These are phyloP conservation scores for Cheilosia vernalis DNA, from an alignment of 2,888 invertebrate species.

Conservation along the genomic window DNA sequence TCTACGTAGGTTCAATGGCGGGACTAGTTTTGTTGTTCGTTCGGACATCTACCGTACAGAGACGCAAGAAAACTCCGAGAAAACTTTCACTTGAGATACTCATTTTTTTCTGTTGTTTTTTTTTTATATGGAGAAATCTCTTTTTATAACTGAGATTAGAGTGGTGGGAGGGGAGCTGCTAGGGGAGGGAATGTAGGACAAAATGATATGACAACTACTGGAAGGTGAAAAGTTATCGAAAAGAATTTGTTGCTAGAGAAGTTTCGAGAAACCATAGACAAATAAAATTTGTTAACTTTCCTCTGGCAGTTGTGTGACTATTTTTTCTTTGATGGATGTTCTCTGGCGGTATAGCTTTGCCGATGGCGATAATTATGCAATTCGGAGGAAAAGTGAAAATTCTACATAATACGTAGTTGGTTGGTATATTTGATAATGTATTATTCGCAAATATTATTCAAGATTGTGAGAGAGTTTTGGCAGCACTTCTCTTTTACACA, in stretches of 20 bases:
- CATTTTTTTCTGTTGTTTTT: background rate
- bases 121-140: constrained; percentile 48
- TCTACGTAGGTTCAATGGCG: background rate
- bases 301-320: background rate
- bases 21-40: background rate
- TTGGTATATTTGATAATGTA: too few species aligned
- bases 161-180: background rate
- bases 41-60: background rate
- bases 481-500: too few species aligned
- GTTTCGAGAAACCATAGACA: background rate
- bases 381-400: background rate
- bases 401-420: too few species aligned
- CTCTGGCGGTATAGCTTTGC: background rate
- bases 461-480: too few species aligned
- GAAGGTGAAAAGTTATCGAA: constrained; percentile 7
- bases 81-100: constrained; percentile 51
- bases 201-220: background rate
- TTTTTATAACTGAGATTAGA: constrained; percentile 3
- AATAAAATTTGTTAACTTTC: constrained; percentile 6
- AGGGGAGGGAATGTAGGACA: background rate
- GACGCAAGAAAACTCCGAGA: constrained; percentile 8
- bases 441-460: too few species aligned
- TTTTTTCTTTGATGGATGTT: background rate
- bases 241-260: constrained; percentile 16
- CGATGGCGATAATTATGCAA: background rate